Percentiles rank a stretch among this genome's conserved stretches.
phyloP scores from a whole-genome alignment of 2,888 invertebrate species.

The Hemistola chrysoprasaria region DNA sequence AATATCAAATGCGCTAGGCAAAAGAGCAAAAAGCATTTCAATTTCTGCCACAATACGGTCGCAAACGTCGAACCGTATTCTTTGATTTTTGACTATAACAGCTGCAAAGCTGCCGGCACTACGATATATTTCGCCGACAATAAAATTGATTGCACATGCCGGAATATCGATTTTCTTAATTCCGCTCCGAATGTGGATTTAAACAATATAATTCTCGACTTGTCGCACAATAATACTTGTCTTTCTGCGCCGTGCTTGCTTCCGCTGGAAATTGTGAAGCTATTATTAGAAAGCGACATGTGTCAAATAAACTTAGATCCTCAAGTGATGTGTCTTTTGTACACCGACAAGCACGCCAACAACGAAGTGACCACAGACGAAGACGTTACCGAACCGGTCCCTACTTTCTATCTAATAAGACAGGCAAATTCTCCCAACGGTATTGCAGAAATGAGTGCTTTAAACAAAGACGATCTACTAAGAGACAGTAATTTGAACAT shows the following conservation, averaged over 20 bases:
- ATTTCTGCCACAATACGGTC: conserved; percentile 67
- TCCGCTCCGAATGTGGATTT: conserved; percentile 48
- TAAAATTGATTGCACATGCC: conserved; percentile 74
- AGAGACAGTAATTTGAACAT: conserved; percentile 63
- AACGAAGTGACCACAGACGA: conserved; percentile 57
- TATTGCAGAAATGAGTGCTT: conserved; percentile 62
- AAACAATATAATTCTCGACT: conserved; percentile 63
- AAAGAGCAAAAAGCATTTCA: conserved; percentile 55
- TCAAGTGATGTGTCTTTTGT: conserved; percentile 70
- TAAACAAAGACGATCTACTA: conserved; percentile 64
- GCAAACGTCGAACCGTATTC: conserved; percentile 69
- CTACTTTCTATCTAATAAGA: conserved; percentile 72
- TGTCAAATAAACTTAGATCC: conserved; percentile 66
- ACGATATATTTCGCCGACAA: conserved; percentile 63
- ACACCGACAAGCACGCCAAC: conserved; percentile 60
- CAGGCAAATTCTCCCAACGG: conserved; percentile 61
- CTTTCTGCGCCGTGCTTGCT: conserved; percentile 67
- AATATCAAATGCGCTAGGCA: conserved; percentile 56
- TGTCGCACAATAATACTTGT: conserved; percentile 71
- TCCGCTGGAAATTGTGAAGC: conserved; percentile 65
- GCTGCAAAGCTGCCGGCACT: conserved; percentile 65
- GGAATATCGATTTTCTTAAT: conserved; percentile 69
- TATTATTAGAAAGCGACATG: conserved; percentile 66
- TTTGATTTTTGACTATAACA: conserved; percentile 67
- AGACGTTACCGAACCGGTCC: conserved; percentile 66